A percentile compares a stretch with the other conserved stretches of the same genome.
These are phyloP conservation scores for Phyllotreta striolata DNA, from an alignment of 2,888 invertebrate species.

Conservation along the genomic window DNA sequence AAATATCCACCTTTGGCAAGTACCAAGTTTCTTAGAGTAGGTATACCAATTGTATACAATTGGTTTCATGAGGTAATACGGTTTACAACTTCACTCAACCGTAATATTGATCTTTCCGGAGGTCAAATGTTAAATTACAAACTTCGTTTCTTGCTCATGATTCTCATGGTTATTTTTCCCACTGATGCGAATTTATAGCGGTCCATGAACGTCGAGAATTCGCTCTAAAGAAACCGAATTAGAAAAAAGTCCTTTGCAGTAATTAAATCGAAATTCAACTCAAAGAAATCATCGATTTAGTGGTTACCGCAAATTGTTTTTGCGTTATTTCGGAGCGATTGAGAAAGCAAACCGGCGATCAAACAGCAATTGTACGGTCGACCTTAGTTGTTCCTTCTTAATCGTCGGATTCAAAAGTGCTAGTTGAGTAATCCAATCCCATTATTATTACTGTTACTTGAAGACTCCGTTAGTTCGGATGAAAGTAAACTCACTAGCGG, in stretches of 20 bases:
- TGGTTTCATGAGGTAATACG: slow-evolving; percentile 5
- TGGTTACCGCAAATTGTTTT: no score
- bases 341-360: background rate
- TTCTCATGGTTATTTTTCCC: slow-evolving; percentile 5
- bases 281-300: no score
- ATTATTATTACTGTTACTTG: slow-evolving; percentile 46
- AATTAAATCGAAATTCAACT: no score
- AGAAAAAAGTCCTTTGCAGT: no score
- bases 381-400: slow-evolving; percentile 28
- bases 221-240: no score
- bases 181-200: background rate
- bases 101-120: slow-evolving; percentile 15
- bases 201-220: background rate
- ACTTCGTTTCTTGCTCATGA: slow-evolving; percentile 13
- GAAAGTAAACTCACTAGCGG: slow-evolving; percentile 51
- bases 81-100: slow-evolving; percentile 11
- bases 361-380: background rate
- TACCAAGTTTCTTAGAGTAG: no score
- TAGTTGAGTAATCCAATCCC: slow-evolving; percentile 48
- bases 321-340: no score
- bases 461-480: slow-evolving; percentile 44
- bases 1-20: no score
- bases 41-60: no score
- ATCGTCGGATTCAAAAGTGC: slow-evolving; percentile 49
- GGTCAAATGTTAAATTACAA: slow-evolving; percentile 13